These are phyloP conservation scores for Danio aesculapii DNA, from an alignment of 2,797 vertebrate species.

Conservation along the genomic window DNA sequence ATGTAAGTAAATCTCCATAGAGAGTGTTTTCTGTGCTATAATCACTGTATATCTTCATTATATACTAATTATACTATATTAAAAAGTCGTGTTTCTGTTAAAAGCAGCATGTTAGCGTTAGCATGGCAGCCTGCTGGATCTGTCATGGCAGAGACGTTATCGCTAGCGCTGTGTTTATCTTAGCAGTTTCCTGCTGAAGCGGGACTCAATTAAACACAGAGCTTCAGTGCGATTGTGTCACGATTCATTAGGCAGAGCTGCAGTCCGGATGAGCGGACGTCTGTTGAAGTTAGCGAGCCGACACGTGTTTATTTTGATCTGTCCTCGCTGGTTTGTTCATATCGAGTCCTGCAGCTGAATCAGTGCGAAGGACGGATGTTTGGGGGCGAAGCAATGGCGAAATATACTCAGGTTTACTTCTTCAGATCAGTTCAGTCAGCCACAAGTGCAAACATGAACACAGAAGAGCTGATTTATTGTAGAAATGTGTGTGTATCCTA, in stretches of 20 bases:
- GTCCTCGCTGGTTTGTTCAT: slow-evolving; percentile 50
- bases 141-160: slow-evolving; percentile 34
- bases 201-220: slow-evolving; percentile 53
- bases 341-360: slow-evolving; percentile 32
- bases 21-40: not conserved
- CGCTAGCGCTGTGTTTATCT: slow-evolving; percentile 54
- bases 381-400: not conserved
- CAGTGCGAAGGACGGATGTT: slow-evolving; percentile 19
- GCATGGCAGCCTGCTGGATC: slow-evolving; percentile 5
- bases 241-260: slow-evolving; percentile 60
- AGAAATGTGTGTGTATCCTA: too few relatives aligned
- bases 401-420: too few relatives aligned
- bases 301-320: slow-evolving; percentile 58
- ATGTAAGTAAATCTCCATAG: slow-evolving; percentile 3
- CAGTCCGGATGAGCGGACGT: slow-evolving; percentile 14
- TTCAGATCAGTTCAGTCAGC: too few relatives aligned
- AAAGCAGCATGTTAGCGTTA: slow-evolving; percentile 6
- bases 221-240: slow-evolving; percentile 62
- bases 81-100: slow-evolving; percentile 5
- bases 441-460: too few relatives aligned
- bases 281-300: slow-evolving; percentile 51
- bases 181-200: slow-evolving; percentile 57
- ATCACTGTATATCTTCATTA: not conserved
- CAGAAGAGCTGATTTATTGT: too few relatives aligned
- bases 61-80: not conserved